Conservation (phyloP, 2,888 invertebrate genomes). For the Erebia palarica region DNA sequence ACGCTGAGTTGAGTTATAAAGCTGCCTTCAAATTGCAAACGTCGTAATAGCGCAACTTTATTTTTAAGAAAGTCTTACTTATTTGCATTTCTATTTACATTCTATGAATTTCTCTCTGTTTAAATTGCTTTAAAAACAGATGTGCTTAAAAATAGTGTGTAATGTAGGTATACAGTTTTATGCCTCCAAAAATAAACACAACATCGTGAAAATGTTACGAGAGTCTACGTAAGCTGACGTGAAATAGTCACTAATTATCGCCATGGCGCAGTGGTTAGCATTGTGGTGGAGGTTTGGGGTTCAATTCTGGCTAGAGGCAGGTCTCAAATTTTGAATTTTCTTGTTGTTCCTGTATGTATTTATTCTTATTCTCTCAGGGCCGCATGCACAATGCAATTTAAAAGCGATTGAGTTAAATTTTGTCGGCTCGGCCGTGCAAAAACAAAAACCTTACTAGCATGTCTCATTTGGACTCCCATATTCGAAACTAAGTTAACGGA, state of each 20-base stretch:
- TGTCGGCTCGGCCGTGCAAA: too few relatives aligned
- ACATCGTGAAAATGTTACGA: slow-evolving; percentile 6
- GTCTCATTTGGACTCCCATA: too few relatives aligned
- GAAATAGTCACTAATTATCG: not conserved
- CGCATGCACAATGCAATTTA: too few relatives aligned
- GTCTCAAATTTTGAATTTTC: too few relatives aligned
- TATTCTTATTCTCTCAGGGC: too few relatives aligned
- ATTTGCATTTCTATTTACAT: not conserved
- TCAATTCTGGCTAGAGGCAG: too few relatives aligned
- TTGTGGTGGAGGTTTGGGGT: too few relatives aligned
- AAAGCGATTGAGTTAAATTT: too few relatives aligned
- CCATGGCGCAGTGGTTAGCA: too few relatives aligned
- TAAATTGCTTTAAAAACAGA: slow-evolving; percentile 11
- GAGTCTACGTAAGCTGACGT: not conserved
- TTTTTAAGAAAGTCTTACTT: not conserved
- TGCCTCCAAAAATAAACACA: slow-evolving; percentile 17
- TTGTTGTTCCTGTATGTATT: fast-evolving
- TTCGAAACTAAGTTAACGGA: fast-evolving
- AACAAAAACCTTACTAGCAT: too few relatives aligned
- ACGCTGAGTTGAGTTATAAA: not conserved
- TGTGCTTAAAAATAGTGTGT: slow-evolving; percentile 2
- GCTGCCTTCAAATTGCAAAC: not conserved
- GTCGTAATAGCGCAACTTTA: not conserved
- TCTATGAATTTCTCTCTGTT: not conserved
- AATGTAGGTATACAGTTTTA: slow-evolving; percentile 3